These are phyloP conservation scores for Muscicapa adusta DNA, from an alignment of 2,113 vertebrate genomes.

Conservation along the genomic window DNA sequence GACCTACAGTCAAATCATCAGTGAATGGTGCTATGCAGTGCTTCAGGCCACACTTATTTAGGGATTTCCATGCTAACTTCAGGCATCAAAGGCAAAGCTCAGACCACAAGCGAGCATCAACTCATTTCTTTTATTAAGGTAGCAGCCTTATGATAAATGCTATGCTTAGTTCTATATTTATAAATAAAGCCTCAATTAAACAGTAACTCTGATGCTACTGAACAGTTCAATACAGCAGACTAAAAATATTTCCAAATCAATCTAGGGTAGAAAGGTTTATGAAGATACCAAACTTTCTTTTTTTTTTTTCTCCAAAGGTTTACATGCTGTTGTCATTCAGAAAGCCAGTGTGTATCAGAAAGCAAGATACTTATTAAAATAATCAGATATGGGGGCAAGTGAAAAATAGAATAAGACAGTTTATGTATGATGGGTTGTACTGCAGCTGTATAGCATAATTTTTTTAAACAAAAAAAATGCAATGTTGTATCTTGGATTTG, in stretches of 20 bases:
- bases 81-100: background rate
- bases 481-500: background rate
- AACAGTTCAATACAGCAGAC: background rate
- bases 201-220: background rate
- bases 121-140: background rate
- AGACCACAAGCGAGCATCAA: background rate
- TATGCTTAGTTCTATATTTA: background rate
- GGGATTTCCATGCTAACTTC: background rate
- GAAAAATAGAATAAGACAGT: background rate
- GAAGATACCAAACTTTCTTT: background rate
- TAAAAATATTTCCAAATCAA: slow-evolving; percentile 15
- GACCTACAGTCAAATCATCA: background rate
- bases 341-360: background rate
- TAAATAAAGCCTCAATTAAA: background rate
- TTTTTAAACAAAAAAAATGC: background rate
- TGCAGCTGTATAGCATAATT: background rate
- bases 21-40: background rate
- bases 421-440: background rate
- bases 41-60: background rate
- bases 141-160: background rate
- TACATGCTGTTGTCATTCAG: background rate
- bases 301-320: background rate
- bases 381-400: background rate
- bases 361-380: background rate
- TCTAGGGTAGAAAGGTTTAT: background rate